phyloP scores from a whole-genome alignment of 2,888 invertebrate species.

The Therioaphis trifolii region DNA sequence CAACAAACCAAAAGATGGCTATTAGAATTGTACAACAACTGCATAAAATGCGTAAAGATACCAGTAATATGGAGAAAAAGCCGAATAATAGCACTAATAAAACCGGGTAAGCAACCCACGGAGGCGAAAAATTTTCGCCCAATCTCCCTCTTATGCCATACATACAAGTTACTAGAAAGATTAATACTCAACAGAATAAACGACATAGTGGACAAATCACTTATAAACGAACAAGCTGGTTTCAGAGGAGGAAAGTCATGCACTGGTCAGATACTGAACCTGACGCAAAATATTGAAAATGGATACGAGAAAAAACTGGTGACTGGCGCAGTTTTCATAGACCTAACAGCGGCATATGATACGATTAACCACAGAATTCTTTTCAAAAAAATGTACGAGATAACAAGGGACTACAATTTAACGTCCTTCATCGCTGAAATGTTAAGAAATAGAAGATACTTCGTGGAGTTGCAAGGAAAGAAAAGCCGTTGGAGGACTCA shows the following conservation, averaged over 20 bases:
- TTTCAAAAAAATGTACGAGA: slow-evolving; percentile 31
- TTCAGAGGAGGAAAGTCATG: slow-evolving; percentile 61
- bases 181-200: slow-evolving; percentile 61
- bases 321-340: slow-evolving; percentile 24
- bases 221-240: slow-evolving; percentile 62
- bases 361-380: slow-evolving; percentile 34
- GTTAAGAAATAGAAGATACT: slow-evolving; percentile 21
- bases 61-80: slow-evolving; percentile 58
- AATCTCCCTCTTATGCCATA: slow-evolving; percentile 64
- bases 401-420: slow-evolving; percentile 42
- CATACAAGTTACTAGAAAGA: slow-evolving; percentile 51
- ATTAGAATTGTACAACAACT: slow-evolving; percentile 21
- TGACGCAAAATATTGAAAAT: slow-evolving; percentile 62
- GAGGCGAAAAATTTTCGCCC: slow-evolving; percentile 63
- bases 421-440: slow-evolving; percentile 12
- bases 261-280: slow-evolving; percentile 63
- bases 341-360: slow-evolving; percentile 35
- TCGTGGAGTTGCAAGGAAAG: slow-evolving; percentile 21
- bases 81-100: slow-evolving; percentile 58
- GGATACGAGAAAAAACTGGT: slow-evolving; percentile 1
- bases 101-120: slow-evolving; percentile 61
- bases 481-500: slow-evolving; percentile 40
- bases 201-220: slow-evolving; percentile 53
- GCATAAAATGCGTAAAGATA: slow-evolving; percentile 36
- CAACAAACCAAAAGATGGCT: slow-evolving; percentile 38